Conservation (phyloP, 1,140 invertebrate species). For the Drosophila sucinea region DNA sequence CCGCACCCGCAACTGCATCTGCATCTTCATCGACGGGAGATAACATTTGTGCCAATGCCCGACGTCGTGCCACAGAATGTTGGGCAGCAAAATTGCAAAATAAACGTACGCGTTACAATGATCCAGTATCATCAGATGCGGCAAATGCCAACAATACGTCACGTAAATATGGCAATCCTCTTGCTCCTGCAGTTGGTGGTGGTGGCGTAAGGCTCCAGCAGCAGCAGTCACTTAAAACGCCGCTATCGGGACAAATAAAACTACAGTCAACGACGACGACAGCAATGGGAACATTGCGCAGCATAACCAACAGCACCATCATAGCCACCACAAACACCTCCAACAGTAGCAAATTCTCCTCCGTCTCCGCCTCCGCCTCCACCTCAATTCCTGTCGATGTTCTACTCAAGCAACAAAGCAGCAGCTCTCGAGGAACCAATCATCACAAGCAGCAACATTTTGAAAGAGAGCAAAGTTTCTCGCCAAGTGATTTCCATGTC, state of each 20-base stretch:
- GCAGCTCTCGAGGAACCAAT: slow-evolving; percentile 33
- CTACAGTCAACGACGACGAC: neutral
- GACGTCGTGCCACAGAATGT: slow-evolving; percentile 69
- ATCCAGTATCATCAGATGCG: slow-evolving; percentile 29
- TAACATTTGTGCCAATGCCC: slow-evolving; percentile 72
- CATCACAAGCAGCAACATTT: slow-evolving; percentile 1
- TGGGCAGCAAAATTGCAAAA: slow-evolving; percentile 72
- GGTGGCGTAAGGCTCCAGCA: neutral
- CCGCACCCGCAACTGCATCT: neutral
- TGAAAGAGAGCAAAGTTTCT: slow-evolving; percentile 31
- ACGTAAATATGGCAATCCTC: neutral
- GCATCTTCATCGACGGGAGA: slow-evolving; percentile 27
- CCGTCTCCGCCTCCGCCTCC: too few relatives aligned
- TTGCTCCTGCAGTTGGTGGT: neutral
- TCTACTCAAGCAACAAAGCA: slow-evolving; percentile 29
- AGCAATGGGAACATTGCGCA: neutral
- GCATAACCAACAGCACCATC: neutral
- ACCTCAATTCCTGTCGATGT: slow-evolving; percentile 31
- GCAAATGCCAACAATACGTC: neutral
- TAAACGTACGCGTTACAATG: slow-evolving; percentile 70
- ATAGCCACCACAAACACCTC: neutral
- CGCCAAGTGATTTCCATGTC: slow-evolving; percentile 57
- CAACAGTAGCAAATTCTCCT: too few relatives aligned
- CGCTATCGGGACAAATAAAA: neutral
- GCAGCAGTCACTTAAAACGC: slow-evolving; percentile 5